These are phyloP conservation scores for Pelodytes ibericus DNA, from an alignment of 2,797 vertebrate genomes.

Conservation along the genomic window DNA sequence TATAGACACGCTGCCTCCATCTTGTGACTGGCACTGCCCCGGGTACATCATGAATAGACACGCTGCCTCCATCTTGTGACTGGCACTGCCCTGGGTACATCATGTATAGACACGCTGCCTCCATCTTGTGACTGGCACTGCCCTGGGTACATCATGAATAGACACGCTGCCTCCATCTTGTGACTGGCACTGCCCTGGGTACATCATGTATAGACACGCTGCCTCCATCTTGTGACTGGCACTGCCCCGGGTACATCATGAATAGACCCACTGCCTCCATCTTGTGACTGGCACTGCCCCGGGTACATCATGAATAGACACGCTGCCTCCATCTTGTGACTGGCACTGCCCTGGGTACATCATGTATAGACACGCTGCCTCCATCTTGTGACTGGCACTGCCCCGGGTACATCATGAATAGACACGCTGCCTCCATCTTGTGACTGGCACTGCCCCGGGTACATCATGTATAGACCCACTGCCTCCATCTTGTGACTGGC, in stretches of 20 bases:
- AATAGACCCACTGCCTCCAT: too few relatives aligned
- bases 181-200: neutral
- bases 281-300: neutral
- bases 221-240: neutral
- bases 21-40: neutral
- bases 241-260: too few relatives aligned
- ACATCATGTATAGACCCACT: too few relatives aligned
- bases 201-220: neutral
- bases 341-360: neutral
- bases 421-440: neutral
- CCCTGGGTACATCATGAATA: neutral
- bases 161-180: neutral
- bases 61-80: neutral
- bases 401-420: constrained; percentile 2
- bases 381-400: neutral
- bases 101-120: neutral
- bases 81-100: neutral
- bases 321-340: neutral
- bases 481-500: neutral
- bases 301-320: too few relatives aligned
- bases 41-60: neutral
- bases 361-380: neutral
- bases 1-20: neutral
- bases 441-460: neutral
- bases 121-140: neutral